Percentiles rank a stretch among this genome's conserved stretches.
Conservation (phyloP, 2,888 invertebrate genomes). For the Aporophyla lueneburgensis region DNA sequence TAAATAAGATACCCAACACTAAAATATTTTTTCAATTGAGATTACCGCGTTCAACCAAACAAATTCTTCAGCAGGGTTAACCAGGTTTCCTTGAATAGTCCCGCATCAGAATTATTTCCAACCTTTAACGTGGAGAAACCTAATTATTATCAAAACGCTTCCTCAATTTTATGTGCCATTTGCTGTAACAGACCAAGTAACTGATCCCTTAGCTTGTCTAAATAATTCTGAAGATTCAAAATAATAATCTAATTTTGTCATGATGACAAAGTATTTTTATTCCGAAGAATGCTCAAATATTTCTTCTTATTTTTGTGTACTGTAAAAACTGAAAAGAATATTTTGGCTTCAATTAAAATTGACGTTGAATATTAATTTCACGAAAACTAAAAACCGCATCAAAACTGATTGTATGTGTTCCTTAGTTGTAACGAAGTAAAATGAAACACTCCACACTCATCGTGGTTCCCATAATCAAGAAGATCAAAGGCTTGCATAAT, state of each 20-base stretch:
- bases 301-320: neutral
- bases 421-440: neutral
- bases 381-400: neutral
- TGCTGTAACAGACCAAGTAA: constrained; percentile 39
- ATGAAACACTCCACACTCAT: neutral
- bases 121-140: constrained; percentile 37
- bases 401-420: neutral
- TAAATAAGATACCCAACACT: too few relatives aligned
- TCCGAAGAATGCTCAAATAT: neutral
- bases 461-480: neutral
- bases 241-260: neutral
- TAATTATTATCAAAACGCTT: constrained; percentile 52
- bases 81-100: neutral
- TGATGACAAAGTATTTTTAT: neutral
- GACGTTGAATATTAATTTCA: neutral
- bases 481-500: constrained; percentile 2
- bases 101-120: constrained; percentile 22
- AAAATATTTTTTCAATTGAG: too few relatives aligned
- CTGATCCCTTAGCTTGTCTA: constrained; percentile 18
- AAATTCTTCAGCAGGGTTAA: too few relatives aligned
- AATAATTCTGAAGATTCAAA: constrained; percentile 18
- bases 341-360: neutral
- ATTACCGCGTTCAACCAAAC: too few relatives aligned
- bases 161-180: constrained; percentile 44
- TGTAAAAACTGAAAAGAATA: neutral